Evolutionary conservation across 2,797 vertebrate genomes (phyloP), one percentile per base, ranked within the genome.

Genomic region (Discoglossus pictus): DNA sequence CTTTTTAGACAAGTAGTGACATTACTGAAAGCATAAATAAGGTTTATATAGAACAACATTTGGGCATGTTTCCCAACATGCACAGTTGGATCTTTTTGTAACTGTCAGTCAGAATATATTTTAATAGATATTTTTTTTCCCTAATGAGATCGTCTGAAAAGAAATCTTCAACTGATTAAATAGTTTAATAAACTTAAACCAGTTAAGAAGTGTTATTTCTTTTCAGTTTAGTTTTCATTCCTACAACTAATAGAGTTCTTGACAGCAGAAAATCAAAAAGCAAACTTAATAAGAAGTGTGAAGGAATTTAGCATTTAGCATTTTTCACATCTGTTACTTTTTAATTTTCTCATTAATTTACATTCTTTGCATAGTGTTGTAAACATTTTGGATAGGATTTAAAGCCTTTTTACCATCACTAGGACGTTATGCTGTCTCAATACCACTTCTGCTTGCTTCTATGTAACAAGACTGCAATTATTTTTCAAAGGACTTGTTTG

Each of bases 1-100:
- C 73, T 82, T 82, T 82, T 78, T 77, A 77, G 65, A 84, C 79
- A 75, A 65, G 53, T 72, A 79, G 58, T 70, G 80, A 76, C 75
- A 56, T 81, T 77, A 70, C 72, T 79, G 74, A 82, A 84, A 79
- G 50, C 53, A 50, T 67, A 63, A 56, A 76, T 24, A 78, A 73
- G 61, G 58, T 68, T 80, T 75, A 68, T 68, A 58, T 35, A 75
- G 58, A 69, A 68, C 79, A 77, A 66, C 11, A 1, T 59, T 63
- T 64, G 67, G 70, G 53, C 77, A 61, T 76, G 78, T 83, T 80
- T 81, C 74, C 82, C 74, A 83, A 82, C 76, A 78, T 53, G 69
- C 75, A 80, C 69, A 74, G 75, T 61, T 72, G 62, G 53, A 59
- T 48, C 68, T 64, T 72, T 84, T 80, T 77, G 68, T 76, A 73